These are phyloP conservation scores for Gymnocephalus cernua DNA, from an alignment of 2,113 vertebrate species.

Conservation along the genomic window DNA sequence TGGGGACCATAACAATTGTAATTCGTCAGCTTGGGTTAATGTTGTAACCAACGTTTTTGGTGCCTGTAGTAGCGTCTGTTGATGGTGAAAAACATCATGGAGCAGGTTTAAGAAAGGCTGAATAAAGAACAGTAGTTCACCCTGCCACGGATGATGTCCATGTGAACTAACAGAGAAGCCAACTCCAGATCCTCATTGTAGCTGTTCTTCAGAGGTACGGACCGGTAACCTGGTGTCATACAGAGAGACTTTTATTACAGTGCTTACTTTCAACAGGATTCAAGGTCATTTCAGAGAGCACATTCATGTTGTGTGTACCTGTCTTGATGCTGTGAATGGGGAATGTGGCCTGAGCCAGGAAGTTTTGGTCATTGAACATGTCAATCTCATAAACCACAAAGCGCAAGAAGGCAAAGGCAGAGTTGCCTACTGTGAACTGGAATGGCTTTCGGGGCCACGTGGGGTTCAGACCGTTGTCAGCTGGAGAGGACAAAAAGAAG, in stretches of 20 bases:
- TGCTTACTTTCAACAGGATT: neutral
- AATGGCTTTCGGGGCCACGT: constrained; percentile 92
- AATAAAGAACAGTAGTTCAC: constrained; percentile 74
- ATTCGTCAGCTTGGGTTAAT: neutral
- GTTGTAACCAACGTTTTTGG: neutral
- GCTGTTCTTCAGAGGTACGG: constrained; percentile 97
- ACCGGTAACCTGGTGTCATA: constrained; percentile 88
- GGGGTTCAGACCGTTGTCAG: constrained; percentile 97
- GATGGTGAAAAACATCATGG: neutral
- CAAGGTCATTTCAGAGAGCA: neutral
- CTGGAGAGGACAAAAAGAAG: constrained; percentile 74
- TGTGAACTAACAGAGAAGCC: constrained; percentile 93
- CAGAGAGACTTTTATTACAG: neutral
- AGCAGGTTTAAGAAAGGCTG: neutral
- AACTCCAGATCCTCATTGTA: constrained; percentile 97
- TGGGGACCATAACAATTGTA: neutral
- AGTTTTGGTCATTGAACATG: constrained; percentile 99
- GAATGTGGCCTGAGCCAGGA: constrained; percentile 97
- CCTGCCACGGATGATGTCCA: constrained; percentile 90
- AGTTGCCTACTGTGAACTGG: constrained; percentile 92
- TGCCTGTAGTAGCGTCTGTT: neutral
- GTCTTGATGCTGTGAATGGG: constrained; percentile 94
- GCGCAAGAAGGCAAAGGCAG: constrained; percentile 94
- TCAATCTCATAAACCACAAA: constrained; percentile 99
- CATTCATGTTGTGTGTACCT: constrained; percentile 78